Conservation (phyloP, 2,888 invertebrate species). For the Nebria brevicollis region DNA sequence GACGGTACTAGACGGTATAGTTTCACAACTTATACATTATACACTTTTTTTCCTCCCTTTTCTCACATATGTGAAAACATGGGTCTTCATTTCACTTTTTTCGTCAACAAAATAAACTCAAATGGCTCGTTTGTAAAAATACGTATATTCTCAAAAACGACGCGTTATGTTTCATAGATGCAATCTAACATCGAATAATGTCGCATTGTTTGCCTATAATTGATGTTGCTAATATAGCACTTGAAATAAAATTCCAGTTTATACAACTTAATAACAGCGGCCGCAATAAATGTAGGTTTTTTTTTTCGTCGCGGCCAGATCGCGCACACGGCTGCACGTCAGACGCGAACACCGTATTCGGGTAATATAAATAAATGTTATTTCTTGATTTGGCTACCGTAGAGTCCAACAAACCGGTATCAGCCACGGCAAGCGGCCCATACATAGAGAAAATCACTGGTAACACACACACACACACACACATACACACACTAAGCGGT, state of each 20-base stretch:
- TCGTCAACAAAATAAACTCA: too few relatives aligned
- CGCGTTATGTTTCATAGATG: too few relatives aligned
- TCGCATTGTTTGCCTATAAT: neutral
- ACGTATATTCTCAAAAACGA: too few relatives aligned
- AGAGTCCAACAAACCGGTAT: constrained; percentile 34
- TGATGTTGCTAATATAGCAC: constrained; percentile 20
- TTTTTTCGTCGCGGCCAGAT: constrained; percentile 14
- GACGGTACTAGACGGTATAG: neutral
- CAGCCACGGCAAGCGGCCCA: constrained; percentile 4
- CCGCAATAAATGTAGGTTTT: constrained; percentile 36
- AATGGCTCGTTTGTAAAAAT: too few relatives aligned
- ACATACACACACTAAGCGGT: neutral
- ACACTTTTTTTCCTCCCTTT: neutral
- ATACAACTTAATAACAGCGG: constrained; percentile 35
- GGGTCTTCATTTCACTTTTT: too few relatives aligned
- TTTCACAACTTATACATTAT: neutral
- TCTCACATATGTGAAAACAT: too few relatives aligned
- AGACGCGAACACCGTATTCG: constrained; percentile 30
- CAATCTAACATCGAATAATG: too few relatives aligned
- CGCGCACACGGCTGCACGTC: neutral
- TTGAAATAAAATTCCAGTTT: constrained; percentile 18
- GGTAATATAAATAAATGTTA: constrained; percentile 37
- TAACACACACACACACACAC: neutral
- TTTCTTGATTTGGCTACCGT: constrained; percentile 44
- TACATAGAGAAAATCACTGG: neutral